Conservation (phyloP, 2,113 vertebrate species). For the Chinchilla lanigera region DNA sequence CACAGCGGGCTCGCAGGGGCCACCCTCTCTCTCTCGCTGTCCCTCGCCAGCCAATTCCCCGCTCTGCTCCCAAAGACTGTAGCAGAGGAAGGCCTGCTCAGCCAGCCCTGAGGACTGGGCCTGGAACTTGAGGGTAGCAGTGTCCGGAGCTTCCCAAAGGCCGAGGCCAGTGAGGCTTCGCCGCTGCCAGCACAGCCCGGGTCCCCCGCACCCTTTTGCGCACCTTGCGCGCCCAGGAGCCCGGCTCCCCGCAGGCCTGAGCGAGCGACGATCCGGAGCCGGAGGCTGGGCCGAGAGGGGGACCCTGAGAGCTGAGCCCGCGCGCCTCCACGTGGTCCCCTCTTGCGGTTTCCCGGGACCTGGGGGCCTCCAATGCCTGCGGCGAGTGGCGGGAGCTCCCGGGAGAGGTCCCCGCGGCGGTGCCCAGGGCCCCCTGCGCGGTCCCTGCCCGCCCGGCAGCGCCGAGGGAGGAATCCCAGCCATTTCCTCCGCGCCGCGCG, state of each 20-base stretch:
- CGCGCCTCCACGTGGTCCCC: background rate
- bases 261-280: background rate
- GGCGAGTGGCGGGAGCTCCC: background rate
- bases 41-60: background rate
- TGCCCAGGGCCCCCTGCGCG: background rate
- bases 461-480: conserved; percentile 77
- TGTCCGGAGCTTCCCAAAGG: background rate
- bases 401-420: no score
- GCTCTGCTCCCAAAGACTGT: background rate
- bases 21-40: background rate
- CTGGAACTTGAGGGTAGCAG: background rate
- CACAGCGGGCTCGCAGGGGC: background rate
- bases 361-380: background rate
- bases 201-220: background rate
- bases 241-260: background rate
- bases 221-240: background rate
- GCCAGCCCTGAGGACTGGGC: background rate
- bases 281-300: background rate
- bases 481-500: conserved; percentile 77
- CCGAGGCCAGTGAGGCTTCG: background rate
- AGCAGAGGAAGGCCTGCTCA: background rate
- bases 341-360: background rate
- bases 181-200: background rate
- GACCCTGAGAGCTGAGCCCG: background rate
- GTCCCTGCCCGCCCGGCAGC: background rate